These are phyloP conservation scores for Varecia variegata DNA, from an alignment of 2,797 vertebrate species.

Conservation along the genomic window DNA sequence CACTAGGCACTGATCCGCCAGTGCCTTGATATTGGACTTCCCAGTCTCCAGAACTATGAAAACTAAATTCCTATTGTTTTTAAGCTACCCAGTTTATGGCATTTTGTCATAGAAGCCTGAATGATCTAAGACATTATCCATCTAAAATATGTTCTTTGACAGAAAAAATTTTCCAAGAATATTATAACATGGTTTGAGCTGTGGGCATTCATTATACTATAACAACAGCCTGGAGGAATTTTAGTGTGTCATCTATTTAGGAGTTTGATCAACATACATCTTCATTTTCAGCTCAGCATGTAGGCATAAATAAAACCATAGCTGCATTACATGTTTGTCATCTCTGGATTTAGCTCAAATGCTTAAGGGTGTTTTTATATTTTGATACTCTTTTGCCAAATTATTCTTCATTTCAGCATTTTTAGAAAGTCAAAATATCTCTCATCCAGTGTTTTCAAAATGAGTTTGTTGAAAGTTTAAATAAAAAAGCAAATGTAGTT, in stretches of 20 bases:
- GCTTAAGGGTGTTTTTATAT: constrained; percentile 43
- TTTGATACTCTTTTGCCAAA: constrained; percentile 10
- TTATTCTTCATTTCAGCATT: constrained; percentile 1
- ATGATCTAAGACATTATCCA: not conserved
- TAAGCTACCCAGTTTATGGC: not conserved
- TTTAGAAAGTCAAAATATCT: constrained; percentile 43
- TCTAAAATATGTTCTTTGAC: not conserved
- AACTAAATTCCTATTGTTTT: not conserved
- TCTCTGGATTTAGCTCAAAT: constrained; percentile 45
- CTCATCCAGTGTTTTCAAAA: not conserved
- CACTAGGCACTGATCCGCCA: rapidly evolving
- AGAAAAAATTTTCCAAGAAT: not conserved
- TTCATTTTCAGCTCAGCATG: constrained; percentile 46
- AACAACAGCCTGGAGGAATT: constrained; percentile 31
- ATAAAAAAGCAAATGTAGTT: not conserved
- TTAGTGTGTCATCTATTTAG: constrained; percentile 1
- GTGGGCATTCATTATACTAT: not conserved
- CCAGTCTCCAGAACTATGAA: not conserved
- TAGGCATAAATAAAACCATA: constrained; percentile 34
- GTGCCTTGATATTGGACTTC: not conserved
- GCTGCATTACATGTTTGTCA: constrained; percentile 1
- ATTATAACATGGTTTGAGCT: constrained; percentile 13
- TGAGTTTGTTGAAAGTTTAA: not conserved
- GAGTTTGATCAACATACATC: constrained; percentile 41
- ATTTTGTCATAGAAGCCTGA: not conserved